These are phyloP conservation scores for Daphoenositta chrysoptera DNA, from an alignment of 2,113 vertebrate genomes.

Conservation along the genomic window DNA sequence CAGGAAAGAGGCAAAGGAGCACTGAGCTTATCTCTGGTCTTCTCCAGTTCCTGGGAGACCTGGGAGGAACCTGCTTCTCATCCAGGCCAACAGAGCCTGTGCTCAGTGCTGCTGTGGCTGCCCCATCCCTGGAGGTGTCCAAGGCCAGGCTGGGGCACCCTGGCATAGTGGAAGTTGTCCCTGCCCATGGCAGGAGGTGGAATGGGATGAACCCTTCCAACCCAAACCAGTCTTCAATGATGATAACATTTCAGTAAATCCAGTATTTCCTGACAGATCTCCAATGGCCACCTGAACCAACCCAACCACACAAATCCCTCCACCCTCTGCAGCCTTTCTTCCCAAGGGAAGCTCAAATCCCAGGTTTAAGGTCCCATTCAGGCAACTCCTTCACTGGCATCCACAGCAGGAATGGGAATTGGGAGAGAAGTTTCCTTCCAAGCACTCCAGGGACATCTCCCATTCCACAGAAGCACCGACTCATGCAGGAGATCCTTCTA, in stretches of 20 bases:
- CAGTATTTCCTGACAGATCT: not conserved
- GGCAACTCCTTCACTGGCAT: rapidly evolving
- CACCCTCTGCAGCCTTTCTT: not conserved
- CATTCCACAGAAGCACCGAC: not conserved
- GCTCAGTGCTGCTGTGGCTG: rapidly evolving
- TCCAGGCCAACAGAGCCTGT: not conserved
- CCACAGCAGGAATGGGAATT: rapidly evolving
- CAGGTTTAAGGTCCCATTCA: not conserved
- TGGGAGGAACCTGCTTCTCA: not conserved
- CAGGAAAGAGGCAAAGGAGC: not conserved
- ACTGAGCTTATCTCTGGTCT: rapidly evolving
- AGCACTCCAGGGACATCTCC: not conserved
- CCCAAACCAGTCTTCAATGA: rapidly evolving
- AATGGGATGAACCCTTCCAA: not conserved
- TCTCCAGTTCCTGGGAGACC: not conserved
- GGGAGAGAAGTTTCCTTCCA: not conserved
- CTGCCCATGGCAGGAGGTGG: not conserved
- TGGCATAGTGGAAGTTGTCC: too few relatives aligned
- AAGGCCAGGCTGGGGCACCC: not conserved
- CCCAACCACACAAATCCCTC: not conserved
- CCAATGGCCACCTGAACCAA: not conserved
- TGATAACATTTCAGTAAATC: not conserved
- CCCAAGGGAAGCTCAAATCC: not conserved
- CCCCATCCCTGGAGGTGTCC: not conserved
- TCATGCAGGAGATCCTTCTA: not conserved